phyloP scores from a whole-genome alignment of 2,888 invertebrate genomes.

The Melanotus villosus region DNA sequence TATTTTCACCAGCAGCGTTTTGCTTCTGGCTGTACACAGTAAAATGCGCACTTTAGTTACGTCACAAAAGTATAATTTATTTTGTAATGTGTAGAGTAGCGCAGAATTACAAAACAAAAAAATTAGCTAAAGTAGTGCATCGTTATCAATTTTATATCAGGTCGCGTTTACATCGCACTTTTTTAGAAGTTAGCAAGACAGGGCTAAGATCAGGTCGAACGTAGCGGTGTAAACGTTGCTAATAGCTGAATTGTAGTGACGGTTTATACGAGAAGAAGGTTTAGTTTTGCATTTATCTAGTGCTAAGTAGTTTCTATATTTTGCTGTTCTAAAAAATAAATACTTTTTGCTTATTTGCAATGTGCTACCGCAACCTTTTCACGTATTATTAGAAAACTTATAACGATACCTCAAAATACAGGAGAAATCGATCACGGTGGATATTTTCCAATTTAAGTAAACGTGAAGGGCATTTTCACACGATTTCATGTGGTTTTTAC shows the following conservation, averaged over 20 bases:
- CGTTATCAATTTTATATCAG: slow-evolving; percentile 2
- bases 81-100: slow-evolving; percentile 29
- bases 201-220: neutral
- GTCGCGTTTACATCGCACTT: slow-evolving; percentile 2
- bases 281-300: slow-evolving; percentile 32
- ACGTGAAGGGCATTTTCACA: neutral
- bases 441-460: neutral
- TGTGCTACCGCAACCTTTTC: slow-evolving; percentile 46
- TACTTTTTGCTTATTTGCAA: slow-evolving; percentile 21
- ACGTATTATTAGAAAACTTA: slow-evolving; percentile 23
- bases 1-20: slow-evolving; percentile 39
- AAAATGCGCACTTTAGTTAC: slow-evolving; percentile 52
- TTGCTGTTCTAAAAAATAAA: slow-evolving; percentile 23
- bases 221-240: neutral
- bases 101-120: slow-evolving; percentile 1
- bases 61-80: slow-evolving; percentile 32
- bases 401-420: slow-evolving; percentile 25
- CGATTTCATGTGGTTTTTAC: neutral
- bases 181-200: neutral
- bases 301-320: slow-evolving; percentile 31
- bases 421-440: neutral
- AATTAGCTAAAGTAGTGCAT: slow-evolving; percentile 10
- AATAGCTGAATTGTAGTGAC: slow-evolving; percentile 4
- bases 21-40: slow-evolving; percentile 44
- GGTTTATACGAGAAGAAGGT: slow-evolving; percentile 13